phyloP scores from a whole-genome alignment of 2,797 vertebrate genomes.

The Epinephelus awoara region DNA sequence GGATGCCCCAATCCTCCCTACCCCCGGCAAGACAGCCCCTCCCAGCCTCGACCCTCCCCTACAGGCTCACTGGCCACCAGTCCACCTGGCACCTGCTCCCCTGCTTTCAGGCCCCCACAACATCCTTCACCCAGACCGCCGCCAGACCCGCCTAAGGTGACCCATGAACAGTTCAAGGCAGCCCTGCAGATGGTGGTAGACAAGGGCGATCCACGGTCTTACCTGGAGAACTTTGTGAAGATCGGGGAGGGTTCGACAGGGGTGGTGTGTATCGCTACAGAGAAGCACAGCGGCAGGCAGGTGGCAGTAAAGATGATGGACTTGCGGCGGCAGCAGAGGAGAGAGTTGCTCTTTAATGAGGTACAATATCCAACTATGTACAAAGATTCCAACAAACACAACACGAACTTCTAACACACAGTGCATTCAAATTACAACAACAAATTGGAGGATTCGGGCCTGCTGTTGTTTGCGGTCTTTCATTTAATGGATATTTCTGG shows the following conservation, averaged over 20 bases:
- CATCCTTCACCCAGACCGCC: conserved; percentile 86
- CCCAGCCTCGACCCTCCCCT: conserved; percentile 91
- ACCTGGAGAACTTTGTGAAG: conserved; percentile 97
- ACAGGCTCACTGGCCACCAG: conserved; percentile 94
- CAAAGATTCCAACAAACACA: conserved; percentile 5
- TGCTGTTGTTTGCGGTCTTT: not conserved
- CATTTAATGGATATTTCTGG: not conserved
- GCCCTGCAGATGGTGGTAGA: conserved; percentile 99
- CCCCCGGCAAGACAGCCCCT: conserved; percentile 88
- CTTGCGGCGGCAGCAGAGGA: conserved; percentile 95
- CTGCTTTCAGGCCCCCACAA: conserved; percentile 89
- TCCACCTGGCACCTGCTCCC: conserved; percentile 93
- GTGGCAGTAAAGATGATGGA: conserved; percentile 99
- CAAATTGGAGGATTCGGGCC: not conserved
- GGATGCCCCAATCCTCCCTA: conserved; percentile 87
- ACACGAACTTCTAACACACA: not conserved
- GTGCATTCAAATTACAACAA: not conserved
- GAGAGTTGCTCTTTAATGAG: conserved; percentile 99
- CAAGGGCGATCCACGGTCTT: conserved; percentile 94
- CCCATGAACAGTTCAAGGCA: conserved; percentile 98
- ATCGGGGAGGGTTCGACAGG: conserved; percentile 98
- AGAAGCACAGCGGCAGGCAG: conserved; percentile 95
- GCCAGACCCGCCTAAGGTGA: conserved; percentile 93
- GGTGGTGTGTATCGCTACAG: conserved; percentile 96
- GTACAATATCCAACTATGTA: conserved; percentile 73